Evolutionary conservation across 2,888 invertebrate species (phyloP).

Genomic region (Pasiphila rectangulata): DNA sequence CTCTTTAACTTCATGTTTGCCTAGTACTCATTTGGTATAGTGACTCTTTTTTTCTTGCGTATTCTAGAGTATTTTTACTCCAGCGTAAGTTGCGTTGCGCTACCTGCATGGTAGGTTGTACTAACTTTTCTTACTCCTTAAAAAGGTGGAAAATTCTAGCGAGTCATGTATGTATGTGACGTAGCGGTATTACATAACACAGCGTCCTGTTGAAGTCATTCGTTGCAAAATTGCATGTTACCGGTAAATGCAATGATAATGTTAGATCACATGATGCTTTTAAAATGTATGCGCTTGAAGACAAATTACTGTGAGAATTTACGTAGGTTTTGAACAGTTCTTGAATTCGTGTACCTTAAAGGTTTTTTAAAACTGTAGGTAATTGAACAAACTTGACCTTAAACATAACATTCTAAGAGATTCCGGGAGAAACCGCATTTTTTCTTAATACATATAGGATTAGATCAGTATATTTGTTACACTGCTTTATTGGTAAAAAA

Average conservation of each 20-base stretch:
- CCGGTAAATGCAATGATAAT: conserved; percentile 10
- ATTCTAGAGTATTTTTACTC: background rate
- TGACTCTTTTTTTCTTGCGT: no score
- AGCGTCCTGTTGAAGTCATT: conserved; percentile 24
- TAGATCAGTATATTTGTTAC: no score
- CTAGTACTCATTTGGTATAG: conserved; percentile 7
- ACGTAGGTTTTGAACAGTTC: no score
- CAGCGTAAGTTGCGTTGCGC: background rate
- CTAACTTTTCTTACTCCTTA: conserved; percentile 3
- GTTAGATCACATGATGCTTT: conserved; percentile 1
- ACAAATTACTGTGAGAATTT: no score
- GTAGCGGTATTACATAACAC: conserved; percentile 33
- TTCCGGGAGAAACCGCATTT: no score
- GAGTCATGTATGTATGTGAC: conserved; percentile 15
- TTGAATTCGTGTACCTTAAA: no score
- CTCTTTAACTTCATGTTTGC: conserved; percentile 7
- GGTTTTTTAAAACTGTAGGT: no score
- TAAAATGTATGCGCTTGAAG: no score
- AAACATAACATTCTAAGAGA: no score
- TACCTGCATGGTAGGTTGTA: conserved; percentile 7
- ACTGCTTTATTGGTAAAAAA: no score
- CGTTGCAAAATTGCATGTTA: conserved; percentile 22
- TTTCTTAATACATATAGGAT: no score
- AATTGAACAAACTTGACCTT: no score
- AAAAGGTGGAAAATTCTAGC: conserved; percentile 19